phyloP scores from a whole-genome alignment of 2,797 vertebrate species.

The Rhabdomys pumilio region DNA sequence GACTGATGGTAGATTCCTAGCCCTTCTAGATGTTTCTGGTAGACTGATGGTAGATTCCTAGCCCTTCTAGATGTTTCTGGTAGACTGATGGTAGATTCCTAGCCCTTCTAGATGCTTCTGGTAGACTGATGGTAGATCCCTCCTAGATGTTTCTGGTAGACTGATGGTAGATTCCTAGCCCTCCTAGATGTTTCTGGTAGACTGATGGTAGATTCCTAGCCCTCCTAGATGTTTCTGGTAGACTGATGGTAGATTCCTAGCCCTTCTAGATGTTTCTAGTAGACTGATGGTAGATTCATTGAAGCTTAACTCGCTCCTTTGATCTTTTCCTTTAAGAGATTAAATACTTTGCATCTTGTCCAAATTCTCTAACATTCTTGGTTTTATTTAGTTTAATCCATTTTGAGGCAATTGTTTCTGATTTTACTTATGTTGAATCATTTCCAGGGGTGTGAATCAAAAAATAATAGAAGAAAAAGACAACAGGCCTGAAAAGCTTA shows the following conservation, averaged over 20 bases:
- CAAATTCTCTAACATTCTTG: conserved; percentile 32
- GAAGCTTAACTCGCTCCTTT: conserved; percentile 59
- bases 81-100: conserved; percentile 5
- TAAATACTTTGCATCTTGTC: conserved; percentile 74
- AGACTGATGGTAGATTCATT: conserved; percentile 28
- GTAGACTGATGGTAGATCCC: not conserved
- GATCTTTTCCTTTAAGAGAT: conserved; percentile 46
- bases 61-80: not conserved
- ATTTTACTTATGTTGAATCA: conserved; percentile 45
- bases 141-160: no score
- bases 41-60: no score
- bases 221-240: no score
- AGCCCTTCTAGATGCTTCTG: not conserved
- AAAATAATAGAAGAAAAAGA: not conserved
- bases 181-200: no score
- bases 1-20: no score
- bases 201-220: no score
- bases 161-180: no score
- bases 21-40: no score
- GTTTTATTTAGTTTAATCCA: conserved; percentile 52
- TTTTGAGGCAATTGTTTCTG: not conserved
- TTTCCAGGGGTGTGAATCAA: conserved; percentile 33
- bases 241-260: not conserved
- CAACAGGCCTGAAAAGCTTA: not conserved
- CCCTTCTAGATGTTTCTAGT: not conserved